Base-by-base conservation (phyloP, 2,888 invertebrate species). In the Zonitis immaculata region DNA sequence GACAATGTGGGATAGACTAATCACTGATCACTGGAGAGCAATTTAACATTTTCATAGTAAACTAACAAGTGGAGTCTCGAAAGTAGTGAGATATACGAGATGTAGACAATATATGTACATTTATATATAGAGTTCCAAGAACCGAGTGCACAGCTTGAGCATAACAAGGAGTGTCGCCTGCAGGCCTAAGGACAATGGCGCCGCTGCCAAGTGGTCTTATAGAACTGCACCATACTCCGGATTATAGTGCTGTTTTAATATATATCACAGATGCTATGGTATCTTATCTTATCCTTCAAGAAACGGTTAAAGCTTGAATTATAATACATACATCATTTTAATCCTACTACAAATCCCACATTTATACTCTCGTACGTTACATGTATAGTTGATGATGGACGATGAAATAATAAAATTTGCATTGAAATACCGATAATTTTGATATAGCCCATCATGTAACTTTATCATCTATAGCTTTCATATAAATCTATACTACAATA, bases 131-230 rank as follows among this genome's bases (percentile, higher is more conserved):
- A 42, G 45, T 35, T 47, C 18, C 28, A 43, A 49, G 48, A 55
- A 55, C 48, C 48, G 52, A 46, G 20, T n/a, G 22, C 48, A 51
- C 35, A 49, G 48, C 54, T 54, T 57, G 54, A 57, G 47, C 54
- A 43, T 56, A 58, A 58, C 53, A 59, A 59, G 56, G 47, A 56
- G 52, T 59, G 58, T 59, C 58, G 51, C 58, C 54, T 51, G 54
- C 58, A 59, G 58, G 56, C 30, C 56, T 44, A 54, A 56, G 52
- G 52, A 58, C 58, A 58, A 58, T 58, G 46, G 52, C 51, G 54
- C 32, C 54, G 32, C 52, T 51, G 56, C 58, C 56, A 57, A 59
- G 58, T 54, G 58, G 54, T 54, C 53, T 59, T 44, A 59, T n/a
- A n/a, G n/a, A 20, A 44, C 47, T 27, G 25, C 47, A 12, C n/a